Conservation (phyloP, 2,888 invertebrate species). For the Melieria picta region DNA sequence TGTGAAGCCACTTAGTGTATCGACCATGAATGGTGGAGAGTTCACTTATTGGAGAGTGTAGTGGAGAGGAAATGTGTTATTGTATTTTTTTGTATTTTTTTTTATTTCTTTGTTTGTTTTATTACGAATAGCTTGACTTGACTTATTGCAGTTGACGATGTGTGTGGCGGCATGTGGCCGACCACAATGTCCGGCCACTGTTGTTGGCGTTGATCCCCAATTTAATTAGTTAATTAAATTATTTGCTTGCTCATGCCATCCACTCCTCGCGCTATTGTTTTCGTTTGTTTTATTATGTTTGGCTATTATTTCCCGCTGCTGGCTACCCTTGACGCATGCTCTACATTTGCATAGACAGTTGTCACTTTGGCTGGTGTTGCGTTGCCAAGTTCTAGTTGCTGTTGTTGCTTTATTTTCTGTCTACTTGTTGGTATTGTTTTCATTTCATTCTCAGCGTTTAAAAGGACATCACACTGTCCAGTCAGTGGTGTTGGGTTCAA, state of each 20-base stretch:
- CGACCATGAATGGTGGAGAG: no score
- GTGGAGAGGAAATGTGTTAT: no score
- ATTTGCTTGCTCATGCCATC: no score
- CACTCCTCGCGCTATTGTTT: neutral
- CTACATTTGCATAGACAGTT: neutral
- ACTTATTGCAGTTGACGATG: neutral
- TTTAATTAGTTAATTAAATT: slow-evolving; percentile 5
- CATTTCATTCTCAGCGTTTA: no score
- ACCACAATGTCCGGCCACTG: neutral
- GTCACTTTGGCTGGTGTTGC: neutral
- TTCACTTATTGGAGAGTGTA: neutral
- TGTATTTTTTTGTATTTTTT: no score
- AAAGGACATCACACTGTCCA: no score
- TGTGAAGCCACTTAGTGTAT: no score
- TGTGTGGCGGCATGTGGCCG: neutral
- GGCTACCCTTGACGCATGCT: neutral
- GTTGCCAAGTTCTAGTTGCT: no score
- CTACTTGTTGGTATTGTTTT: no score
- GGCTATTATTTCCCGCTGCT: neutral
- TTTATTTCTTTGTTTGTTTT: no score
- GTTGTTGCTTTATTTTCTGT: no score
- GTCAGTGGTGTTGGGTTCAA: no score
- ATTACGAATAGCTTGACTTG: neutral
- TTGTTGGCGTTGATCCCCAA: neutral
- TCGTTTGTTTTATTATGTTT: neutral